A percentile compares a stretch with the other conserved stretches of the same genome.
phyloP scores from a whole-genome alignment of 2,797 vertebrate genomes.

The Clamator glandarius region DNA sequence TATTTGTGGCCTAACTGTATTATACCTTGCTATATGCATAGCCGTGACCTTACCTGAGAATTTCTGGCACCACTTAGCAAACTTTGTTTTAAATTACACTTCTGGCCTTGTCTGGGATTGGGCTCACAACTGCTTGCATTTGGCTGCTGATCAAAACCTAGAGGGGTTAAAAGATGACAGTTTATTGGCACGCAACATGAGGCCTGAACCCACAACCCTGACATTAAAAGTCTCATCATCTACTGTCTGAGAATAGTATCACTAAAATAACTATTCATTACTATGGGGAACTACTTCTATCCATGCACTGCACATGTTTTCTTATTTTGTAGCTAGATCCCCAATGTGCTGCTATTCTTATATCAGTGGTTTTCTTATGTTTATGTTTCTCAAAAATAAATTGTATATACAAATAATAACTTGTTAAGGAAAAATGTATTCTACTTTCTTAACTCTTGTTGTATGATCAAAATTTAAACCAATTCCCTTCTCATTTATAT shows the following conservation, averaged over 20 bases:
- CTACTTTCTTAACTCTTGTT: not conserved
- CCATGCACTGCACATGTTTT: not conserved
- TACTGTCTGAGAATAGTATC: not conserved
- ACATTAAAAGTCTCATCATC: no score
- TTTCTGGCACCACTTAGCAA: no score
- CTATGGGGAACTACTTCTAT: not conserved
- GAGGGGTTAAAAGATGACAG: no score
- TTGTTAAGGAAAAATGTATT: not conserved
- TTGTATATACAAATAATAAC: not conserved
- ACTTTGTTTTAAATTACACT: no score
- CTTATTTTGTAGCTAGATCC: not conserved
- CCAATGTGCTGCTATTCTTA: not conserved
- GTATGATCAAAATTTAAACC: not conserved
- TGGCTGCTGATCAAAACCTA: no score
- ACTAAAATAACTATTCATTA: not conserved
- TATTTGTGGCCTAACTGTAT: no score
- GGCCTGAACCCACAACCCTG: no score
- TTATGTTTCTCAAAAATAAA: not conserved
- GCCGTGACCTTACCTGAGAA: no score
- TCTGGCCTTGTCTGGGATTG: no score
- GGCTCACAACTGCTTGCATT: no score
- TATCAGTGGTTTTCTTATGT: not conserved
- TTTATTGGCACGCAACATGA: no score
- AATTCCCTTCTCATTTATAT: not conserved
- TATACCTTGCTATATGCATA: no score